These are phyloP conservation scores for Limnephilus auricula DNA, from an alignment of 2,888 invertebrate genomes.

Conservation along the genomic window DNA sequence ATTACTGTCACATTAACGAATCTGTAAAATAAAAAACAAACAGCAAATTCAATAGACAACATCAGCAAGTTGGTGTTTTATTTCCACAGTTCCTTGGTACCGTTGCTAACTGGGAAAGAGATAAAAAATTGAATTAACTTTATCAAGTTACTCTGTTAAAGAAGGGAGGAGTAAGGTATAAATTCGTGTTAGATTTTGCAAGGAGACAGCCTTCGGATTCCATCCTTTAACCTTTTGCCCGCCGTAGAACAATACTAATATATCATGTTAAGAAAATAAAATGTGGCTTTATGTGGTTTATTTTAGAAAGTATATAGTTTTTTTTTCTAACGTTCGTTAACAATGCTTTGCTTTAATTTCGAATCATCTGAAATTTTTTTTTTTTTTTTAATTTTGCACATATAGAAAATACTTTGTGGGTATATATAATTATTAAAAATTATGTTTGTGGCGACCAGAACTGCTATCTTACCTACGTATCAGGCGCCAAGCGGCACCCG, in stretches of 20 bases:
- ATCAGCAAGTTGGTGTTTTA: conserved; percentile 18
- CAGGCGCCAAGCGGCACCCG: no score
- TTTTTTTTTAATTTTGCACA: no score
- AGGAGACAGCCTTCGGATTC: conserved; percentile 23
- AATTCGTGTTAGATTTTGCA: conserved; percentile 38
- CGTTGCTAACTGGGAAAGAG: not conserved
- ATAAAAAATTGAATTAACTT: conserved; percentile 44
- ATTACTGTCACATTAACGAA: conserved; percentile 2
- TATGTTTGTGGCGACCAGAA: no score
- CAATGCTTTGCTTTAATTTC: not conserved
- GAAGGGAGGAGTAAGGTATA: conserved; percentile 26
- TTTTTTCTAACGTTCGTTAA: not conserved
- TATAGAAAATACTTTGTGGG: no score
- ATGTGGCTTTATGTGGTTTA: not conserved
- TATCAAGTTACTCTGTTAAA: conserved; percentile 4
- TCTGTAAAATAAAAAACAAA: conserved; percentile 17
- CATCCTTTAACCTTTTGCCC: not conserved
- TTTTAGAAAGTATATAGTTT: not conserved
- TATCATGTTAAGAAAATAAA: no score
- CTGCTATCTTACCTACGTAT: no score
- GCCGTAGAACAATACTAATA: not conserved
- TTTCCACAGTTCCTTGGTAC: not conserved
- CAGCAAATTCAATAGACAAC: conserved; percentile 4
- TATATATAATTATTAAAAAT: no score
- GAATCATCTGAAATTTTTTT: not conserved